Percentiles rank a stretch among this genome's conserved stretches.
phyloP scores from a whole-genome alignment of 2,888 invertebrate species.

The Syrista parreyssii region DNA sequence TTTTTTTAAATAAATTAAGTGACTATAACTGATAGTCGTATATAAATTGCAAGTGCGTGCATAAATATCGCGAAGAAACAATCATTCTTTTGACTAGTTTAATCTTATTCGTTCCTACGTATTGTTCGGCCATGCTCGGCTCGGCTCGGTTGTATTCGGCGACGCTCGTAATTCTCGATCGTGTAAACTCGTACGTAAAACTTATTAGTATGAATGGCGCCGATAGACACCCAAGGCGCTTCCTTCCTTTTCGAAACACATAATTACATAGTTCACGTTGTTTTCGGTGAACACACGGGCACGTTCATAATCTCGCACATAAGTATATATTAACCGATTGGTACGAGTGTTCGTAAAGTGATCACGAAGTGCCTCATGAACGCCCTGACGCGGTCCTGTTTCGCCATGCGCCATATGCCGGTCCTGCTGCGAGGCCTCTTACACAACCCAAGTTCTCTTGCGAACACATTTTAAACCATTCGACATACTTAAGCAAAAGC shows the following conservation, averaged over 20 bases:
- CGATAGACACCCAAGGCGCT: constrained; percentile 22
- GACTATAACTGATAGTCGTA: too few species aligned
- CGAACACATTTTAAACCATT: constrained; percentile 15
- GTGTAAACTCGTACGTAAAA: too few species aligned
- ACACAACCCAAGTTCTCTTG: constrained; percentile 26
- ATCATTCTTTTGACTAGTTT: too few species aligned
- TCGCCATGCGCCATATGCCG: constrained; percentile 51
- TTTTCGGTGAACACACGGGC: constrained; percentile 16
- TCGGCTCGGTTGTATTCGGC: too few species aligned
- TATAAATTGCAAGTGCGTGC: too few species aligned
- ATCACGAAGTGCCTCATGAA: constrained; percentile 18
- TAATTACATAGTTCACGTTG: constrained; percentile 41
- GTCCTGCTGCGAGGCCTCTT: constrained; percentile 38
- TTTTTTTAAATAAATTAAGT: too few species aligned
- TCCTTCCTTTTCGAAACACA: constrained; percentile 26
- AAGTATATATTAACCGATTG: not conserved
- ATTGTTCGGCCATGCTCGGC: too few species aligned
- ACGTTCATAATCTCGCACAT: too few species aligned
- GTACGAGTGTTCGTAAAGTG: constrained; percentile 2
- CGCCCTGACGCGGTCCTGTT: constrained; percentile 35
- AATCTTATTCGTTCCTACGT: too few species aligned
- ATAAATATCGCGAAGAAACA: too few species aligned
- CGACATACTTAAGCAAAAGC: not conserved
- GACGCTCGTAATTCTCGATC: too few species aligned
- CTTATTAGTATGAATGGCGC: constrained; percentile 10